These are phyloP conservation scores for Acleris literana DNA, from an alignment of 2,888 invertebrate species.

Conservation along the genomic window DNA sequence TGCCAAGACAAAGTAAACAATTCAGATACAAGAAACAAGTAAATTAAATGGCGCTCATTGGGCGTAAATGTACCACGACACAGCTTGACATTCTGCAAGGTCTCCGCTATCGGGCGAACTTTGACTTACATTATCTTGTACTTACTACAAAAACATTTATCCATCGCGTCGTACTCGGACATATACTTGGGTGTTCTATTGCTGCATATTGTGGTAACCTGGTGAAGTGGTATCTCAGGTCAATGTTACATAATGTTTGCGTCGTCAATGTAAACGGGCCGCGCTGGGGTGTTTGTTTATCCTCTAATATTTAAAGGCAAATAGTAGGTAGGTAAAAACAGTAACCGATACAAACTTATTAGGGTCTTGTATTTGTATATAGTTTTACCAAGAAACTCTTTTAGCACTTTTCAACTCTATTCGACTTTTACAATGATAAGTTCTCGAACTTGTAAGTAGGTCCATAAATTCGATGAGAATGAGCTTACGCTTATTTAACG, in stretches of 20 bases:
- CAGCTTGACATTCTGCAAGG: conserved; percentile 61
- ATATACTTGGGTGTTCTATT: conserved; percentile 19
- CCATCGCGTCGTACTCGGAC: conserved; percentile 39
- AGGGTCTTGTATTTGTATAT: neutral
- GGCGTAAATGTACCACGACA: conserved; percentile 36
- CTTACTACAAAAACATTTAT: conserved; percentile 69
- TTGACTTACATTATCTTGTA: conserved; percentile 59
- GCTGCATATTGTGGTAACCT: conserved; percentile 44
- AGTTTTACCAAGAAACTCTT: neutral
- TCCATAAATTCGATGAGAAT: too few species aligned
- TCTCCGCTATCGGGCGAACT: conserved; percentile 63
- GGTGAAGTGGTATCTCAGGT: conserved; percentile 44
- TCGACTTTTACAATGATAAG: too few species aligned
- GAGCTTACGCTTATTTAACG: too few species aligned
- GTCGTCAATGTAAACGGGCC: conserved; percentile 40
- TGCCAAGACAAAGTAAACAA: conserved; percentile 21
- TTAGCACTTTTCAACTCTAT: too few species aligned
- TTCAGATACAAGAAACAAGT: conserved; percentile 18
- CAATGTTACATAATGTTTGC: conserved; percentile 54
- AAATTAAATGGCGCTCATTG: conserved; percentile 22
- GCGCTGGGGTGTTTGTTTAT: conserved; percentile 32
- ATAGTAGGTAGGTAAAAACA: neutral
- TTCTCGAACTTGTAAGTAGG: too few species aligned
- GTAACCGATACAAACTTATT: conserved; percentile 3
- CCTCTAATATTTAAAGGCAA: conserved; percentile 25